phyloP scores from a whole-genome alignment of 2,113 vertebrate species.

The Grus americana region DNA sequence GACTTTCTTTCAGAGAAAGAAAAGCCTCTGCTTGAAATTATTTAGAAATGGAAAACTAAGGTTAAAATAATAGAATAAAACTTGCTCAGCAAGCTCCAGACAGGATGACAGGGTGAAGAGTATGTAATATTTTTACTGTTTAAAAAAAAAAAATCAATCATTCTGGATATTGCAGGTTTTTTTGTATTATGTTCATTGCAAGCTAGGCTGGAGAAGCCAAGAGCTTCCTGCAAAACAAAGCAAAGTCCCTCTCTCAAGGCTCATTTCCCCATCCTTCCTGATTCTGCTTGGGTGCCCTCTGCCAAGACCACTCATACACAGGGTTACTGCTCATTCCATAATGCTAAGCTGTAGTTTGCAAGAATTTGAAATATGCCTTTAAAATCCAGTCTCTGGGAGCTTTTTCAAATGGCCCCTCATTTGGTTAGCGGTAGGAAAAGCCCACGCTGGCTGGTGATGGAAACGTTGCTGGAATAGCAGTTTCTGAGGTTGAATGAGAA shows the following conservation, averaged over 20 bases:
- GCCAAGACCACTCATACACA: neutral
- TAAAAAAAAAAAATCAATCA: neutral
- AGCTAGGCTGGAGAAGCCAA: neutral
- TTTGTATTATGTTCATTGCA: neutral
- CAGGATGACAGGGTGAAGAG: neutral
- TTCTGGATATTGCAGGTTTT: neutral
- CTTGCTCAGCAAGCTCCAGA: neutral
- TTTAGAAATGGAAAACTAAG: slow-evolving; percentile 37
- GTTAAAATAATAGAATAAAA: slow-evolving; percentile 61
- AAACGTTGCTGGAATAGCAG: neutral
- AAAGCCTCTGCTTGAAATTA: neutral
- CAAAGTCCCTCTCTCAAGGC: neutral
- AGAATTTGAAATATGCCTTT: neutral
- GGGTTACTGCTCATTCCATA: neutral
- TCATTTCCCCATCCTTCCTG: neutral
- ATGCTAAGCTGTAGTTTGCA: neutral
- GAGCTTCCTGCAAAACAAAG: neutral
- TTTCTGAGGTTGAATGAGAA: neutral
- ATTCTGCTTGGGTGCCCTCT: neutral
- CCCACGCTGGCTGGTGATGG: neutral
- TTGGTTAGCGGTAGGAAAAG: neutral
- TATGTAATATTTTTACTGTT: slow-evolving; percentile 9
- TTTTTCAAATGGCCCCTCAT: neutral
- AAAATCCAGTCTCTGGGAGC: neutral
- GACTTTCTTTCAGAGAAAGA: neutral